A percentile compares a stretch with the other conserved stretches of the same genome.
These are phyloP conservation scores for Tinamus major DNA, from an alignment of 2,797 vertebrate species.

Conservation along the genomic window DNA sequence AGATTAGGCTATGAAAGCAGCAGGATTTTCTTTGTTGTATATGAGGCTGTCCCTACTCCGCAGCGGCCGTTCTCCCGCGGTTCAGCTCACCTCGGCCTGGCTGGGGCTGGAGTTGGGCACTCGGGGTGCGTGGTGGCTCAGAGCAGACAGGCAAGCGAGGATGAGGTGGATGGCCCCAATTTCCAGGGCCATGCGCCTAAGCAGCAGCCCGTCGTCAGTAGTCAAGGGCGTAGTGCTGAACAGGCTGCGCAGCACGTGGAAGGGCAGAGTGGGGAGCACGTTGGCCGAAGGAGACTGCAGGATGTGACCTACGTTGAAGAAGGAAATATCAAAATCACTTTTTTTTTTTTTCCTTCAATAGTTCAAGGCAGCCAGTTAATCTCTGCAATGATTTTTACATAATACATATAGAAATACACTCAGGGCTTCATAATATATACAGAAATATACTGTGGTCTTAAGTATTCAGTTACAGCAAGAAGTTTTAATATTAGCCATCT, in stretches of 20 bases:
- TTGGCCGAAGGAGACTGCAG: slow-evolving; percentile 97
- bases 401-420: neutral
- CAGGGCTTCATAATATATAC: neutral
- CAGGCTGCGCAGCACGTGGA: slow-evolving; percentile 92
- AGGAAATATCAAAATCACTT: neutral
- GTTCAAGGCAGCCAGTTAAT: neutral
- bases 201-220: slow-evolving; percentile 94
- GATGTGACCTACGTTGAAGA: slow-evolving; percentile 89
- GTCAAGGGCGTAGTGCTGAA: slow-evolving; percentile 94
- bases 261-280: slow-evolving; percentile 95
- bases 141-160: slow-evolving; percentile 94
- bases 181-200: slow-evolving; percentile 96
- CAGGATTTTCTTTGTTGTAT: neutral
- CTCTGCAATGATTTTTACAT: neutral
- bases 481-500: neutral
- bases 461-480: neutral
- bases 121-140: slow-evolving; percentile 95
- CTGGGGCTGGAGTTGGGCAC: slow-evolving; percentile 88
- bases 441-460: neutral
- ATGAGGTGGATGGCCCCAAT: slow-evolving; percentile 97
- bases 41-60: neutral
- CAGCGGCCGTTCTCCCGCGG: neutral
- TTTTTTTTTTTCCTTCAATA: neutral
- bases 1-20: neutral
- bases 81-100: slow-evolving; percentile 87